Conservation (phyloP, 1,140 invertebrate species). For the Periplaneta americana region DNA sequence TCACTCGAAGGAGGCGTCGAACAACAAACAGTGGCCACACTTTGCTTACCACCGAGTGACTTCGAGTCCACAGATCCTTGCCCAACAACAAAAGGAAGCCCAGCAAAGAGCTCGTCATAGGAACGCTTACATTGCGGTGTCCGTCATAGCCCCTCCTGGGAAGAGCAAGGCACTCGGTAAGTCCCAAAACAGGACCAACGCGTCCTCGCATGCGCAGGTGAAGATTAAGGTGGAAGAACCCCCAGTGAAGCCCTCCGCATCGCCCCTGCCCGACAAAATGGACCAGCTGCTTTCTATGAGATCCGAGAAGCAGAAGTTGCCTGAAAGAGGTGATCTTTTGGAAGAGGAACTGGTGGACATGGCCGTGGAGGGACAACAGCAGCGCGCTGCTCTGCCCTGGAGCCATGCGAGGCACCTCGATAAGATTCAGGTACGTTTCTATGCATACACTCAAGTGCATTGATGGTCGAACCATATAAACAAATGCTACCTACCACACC, state of each 20-base stretch:
- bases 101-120: background rate
- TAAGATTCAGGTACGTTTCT: slow-evolving; percentile 17
- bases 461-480: too few relatives aligned
- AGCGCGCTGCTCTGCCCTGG: slow-evolving; percentile 3
- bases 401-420: slow-evolving; percentile 17
- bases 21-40: slow-evolving; percentile 17
- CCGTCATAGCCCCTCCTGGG: background rate
- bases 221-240: background rate
- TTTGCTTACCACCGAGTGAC: slow-evolving; percentile 22
- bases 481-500: too few relatives aligned
- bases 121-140: slow-evolving; percentile 20
- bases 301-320: background rate
- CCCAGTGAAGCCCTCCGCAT: background rate
- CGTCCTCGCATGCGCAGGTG: background rate
- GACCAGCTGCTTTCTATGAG: background rate
- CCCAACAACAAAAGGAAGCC: background rate
- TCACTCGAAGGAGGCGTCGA: background rate
- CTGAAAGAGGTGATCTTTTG: background rate
- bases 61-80: slow-evolving; percentile 11
- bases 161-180: background rate
- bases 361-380: background rate
- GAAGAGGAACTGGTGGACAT: slow-evolving; percentile 6
- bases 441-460: too few relatives aligned
- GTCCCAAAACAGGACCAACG: background rate
- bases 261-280: slow-evolving; percentile 12